These are phyloP conservation scores for Caenorhabditis sp. DNA, from an alignment of 2,888 invertebrate genomes.

Conservation along the genomic window DNA sequence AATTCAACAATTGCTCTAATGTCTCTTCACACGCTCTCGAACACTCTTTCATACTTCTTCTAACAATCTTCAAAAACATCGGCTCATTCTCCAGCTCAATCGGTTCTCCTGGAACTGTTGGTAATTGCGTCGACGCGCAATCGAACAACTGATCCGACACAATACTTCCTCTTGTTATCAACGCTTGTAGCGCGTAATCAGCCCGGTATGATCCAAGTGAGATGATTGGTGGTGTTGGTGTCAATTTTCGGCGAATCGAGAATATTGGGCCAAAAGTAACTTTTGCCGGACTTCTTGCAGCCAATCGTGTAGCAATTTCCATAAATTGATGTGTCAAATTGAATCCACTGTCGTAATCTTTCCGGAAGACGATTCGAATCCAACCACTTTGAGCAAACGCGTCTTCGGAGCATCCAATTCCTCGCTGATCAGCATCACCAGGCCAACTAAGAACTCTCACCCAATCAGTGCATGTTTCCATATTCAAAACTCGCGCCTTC, in stretches of 20 bases:
- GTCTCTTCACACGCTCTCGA: slow-evolving; percentile 53
- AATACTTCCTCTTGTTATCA: slow-evolving; percentile 54
- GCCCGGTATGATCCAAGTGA: slow-evolving; percentile 49
- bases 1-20: slow-evolving; percentile 54
- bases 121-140: slow-evolving; percentile 7
- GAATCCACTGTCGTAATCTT: slow-evolving; percentile 10
- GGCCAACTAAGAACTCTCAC: slow-evolving; percentile 42
- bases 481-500: slow-evolving; percentile 38
- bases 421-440: slow-evolving; percentile 41
- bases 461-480: slow-evolving; percentile 51
- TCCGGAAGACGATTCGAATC: slow-evolving; percentile 27
- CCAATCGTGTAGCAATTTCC: slow-evolving; percentile 14
- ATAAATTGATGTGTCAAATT: slow-evolving; percentile 7
- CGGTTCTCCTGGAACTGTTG: slow-evolving; percentile 6
- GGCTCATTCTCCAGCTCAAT: slow-evolving; percentile 22
- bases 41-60: slow-evolving; percentile 43
- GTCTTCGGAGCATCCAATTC: slow-evolving; percentile 42
- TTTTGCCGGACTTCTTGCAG: slow-evolving; percentile 27
- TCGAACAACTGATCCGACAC: slow-evolving; percentile 57
- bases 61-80: slow-evolving; percentile 28
- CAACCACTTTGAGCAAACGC: slow-evolving; percentile 43
- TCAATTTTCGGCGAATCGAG: slow-evolving; percentile 36
- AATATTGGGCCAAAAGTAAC: slow-evolving; percentile 45
- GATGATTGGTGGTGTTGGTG: slow-evolving; percentile 15
- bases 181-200: slow-evolving; percentile 54